Base-by-base conservation (phyloP, 2,797 vertebrate species). In the Corythornis leucogaster region DNA sequence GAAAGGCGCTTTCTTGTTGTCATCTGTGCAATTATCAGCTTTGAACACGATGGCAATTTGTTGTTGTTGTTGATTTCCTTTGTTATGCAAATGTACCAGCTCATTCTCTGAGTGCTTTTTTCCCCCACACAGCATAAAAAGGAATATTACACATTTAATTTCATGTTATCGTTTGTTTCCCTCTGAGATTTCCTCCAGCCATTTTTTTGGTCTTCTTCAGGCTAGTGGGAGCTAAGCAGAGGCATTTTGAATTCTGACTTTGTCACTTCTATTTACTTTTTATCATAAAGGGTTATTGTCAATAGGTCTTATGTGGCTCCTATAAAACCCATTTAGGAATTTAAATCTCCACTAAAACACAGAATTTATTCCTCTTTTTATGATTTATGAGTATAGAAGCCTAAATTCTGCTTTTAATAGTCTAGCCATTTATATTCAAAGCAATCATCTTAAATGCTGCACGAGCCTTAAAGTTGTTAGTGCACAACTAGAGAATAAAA, bases 41-140 rank as follows among this genome's bases (percentile, higher is more conserved):
- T 97, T 96, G 90, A 92, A 98, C 97, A 97, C 38, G 93, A 97
- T 96, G 96, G 96, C 97, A 97, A 97, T 98, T 98, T 98, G 97
- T 98, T 97, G 97, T 96, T 96, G 97, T 97, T 97, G 98, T 97
- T 97, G 96, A 97, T 96, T 97, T 97, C 95, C 96, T 98, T 98
- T 98, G 97, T 98, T 97, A 98, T 98, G 97, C 96, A 97, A 98
- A 98, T 97, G 82, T 78, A 80, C 81, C 46, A 86, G 94, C 94
- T 91, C 62, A 85, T 96, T 95, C 85, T 95, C 75, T 64, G 66
- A 77, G 79, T 86, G 88, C 73, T 76, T 95, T 80, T 89, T 89
- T 50, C 28, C 87, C 74, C 38, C 85, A 78, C 89, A 61, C 62
- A 78, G 81, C 76, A 91, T 85, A 90, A 93, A 96, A 93, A 94